Evolutionary conservation across 2,888 invertebrate genomes (phyloP), one percentile per base, ranked within the genome.

Genomic region (Osedax fenrisi): DNA sequence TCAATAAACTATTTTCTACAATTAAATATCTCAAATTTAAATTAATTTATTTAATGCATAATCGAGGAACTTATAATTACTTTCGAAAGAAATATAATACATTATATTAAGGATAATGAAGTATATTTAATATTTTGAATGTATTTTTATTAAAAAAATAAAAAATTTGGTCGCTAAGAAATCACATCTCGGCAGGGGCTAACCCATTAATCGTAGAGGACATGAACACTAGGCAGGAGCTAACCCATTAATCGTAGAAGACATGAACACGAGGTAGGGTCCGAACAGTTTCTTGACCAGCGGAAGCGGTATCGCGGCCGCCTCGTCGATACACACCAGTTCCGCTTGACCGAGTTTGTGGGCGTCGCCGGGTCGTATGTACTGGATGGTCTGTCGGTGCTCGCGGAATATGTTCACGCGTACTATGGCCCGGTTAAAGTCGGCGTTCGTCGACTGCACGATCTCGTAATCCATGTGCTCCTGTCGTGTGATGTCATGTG

Each of bases 401-500:
- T 92, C 91, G 71, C 90, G 89, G 73, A 91, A 91, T 27, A 98
- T 88, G 84, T 95, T 95, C 3, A 97, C 91, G 77, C 94, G 88
- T 1, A 97, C 90, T 74, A 96, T 90, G 0, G 96, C 94, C 85
- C 95, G 96, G 85, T 95, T 94, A 83, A 93, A 94, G 78, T 97
- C 95, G 0, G 92, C 91, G 86, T 97, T 94, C 0, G 92, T 92
- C 0, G 96, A 96, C 82, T 94, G 90, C 61, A 95, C 89, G 74
- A 96, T 88, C 78, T 92, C 92, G 85, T 95, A 98, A 84, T 98
- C 96, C 22, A 91, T 89, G 83, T 97, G 95, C 83, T 98, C 96
- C 85, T 95, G 90, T 26, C 10, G 26, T 25, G 26, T 25, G n/a
- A 64, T 21, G 17, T 13, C 23, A 21, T 23, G 25, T 1, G 25